These are phyloP conservation scores for Pipistrellus pygmaeus DNA, from an alignment of 2,797 vertebrate species.

Conservation along the genomic window DNA sequence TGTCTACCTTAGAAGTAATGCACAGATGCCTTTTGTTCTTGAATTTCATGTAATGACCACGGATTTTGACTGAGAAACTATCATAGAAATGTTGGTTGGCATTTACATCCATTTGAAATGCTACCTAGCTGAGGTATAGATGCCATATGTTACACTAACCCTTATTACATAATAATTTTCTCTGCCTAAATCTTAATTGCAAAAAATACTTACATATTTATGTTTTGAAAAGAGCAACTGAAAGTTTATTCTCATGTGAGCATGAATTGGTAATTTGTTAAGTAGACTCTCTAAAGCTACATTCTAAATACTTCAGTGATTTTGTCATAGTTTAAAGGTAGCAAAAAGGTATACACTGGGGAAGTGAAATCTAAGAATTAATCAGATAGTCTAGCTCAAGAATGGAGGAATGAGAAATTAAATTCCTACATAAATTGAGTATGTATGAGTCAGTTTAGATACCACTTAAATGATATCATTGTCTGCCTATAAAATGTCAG, in stretches of 20 bases:
- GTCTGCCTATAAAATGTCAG: slow-evolving; percentile 52
- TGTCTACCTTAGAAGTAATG: not conserved
- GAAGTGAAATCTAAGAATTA: not conserved
- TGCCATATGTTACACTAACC: not conserved
- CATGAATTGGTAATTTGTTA: slow-evolving; percentile 15
- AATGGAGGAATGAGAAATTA: slow-evolving; percentile 36
- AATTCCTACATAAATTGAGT: slow-evolving; percentile 38
- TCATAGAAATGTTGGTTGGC: not conserved
- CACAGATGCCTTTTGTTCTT: not conserved
- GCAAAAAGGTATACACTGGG: not conserved
- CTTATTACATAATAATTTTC: not conserved
- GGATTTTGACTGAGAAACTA: not conserved
- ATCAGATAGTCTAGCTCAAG: slow-evolving; percentile 51
- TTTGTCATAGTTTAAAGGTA: not conserved
- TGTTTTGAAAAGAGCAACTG: not conserved
- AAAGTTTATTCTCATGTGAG: not conserved
- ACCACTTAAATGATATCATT: not conserved
- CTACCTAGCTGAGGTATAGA: not conserved
- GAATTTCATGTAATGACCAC: not conserved
- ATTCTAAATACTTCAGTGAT: not conserved
- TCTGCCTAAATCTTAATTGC: not conserved
- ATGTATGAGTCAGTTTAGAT: slow-evolving; percentile 14
- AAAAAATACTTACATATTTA: not conserved
- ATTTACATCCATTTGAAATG: slow-evolving; percentile 19
- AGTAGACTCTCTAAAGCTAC: not conserved